Percentiles rank a stretch among this genome's conserved stretches.
phyloP scores from a whole-genome alignment of 2,797 vertebrate species.

The Hyperoplus lanceolatus region DNA sequence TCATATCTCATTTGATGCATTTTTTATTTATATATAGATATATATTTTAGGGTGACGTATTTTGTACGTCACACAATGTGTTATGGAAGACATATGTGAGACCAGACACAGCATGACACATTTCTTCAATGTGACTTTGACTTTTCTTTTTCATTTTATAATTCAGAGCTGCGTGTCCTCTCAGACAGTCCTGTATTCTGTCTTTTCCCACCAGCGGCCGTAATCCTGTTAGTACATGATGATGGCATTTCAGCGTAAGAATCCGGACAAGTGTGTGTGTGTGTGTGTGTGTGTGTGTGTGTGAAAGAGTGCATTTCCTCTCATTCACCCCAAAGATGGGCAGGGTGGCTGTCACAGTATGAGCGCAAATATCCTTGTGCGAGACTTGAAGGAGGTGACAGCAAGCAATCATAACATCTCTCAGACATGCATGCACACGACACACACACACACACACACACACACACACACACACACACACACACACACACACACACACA shows the following conservation, averaged over 20 bases:
- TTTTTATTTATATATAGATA: too few relatives aligned
- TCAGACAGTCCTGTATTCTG: slow-evolving; percentile 1
- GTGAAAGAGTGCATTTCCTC: neutral
- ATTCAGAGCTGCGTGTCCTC: slow-evolving; percentile 10
- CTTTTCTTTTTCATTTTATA: neutral
- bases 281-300: neutral
- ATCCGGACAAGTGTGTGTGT: slow-evolving; percentile 25
- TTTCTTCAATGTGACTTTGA: slow-evolving; percentile 46
- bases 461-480: too few relatives aligned
- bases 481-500: slow-evolving; percentile 26
- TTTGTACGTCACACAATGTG: neutral
- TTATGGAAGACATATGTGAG: slow-evolving; percentile 11
- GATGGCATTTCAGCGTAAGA: slow-evolving; percentile 24
- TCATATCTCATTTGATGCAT: neutral
- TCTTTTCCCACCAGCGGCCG: neutral
- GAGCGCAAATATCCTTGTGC: slow-evolving; percentile 42
- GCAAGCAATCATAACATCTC: slow-evolving; percentile 39
- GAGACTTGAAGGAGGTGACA: slow-evolving; percentile 16
- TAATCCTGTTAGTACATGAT: slow-evolving; percentile 63
- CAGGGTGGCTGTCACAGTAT: slow-evolving; percentile 23
- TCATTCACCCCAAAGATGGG: slow-evolving; percentile 34
- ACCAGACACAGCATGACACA: neutral
- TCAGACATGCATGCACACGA: slow-evolving; percentile 24
- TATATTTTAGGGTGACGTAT: neutral
- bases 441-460: slow-evolving; percentile 21